A percentile compares a stretch with the other conserved stretches of the same genome.
Evolutionary conservation across 1,140 invertebrate species (phyloP).

Genomic region (Bombus turneri): DNA sequence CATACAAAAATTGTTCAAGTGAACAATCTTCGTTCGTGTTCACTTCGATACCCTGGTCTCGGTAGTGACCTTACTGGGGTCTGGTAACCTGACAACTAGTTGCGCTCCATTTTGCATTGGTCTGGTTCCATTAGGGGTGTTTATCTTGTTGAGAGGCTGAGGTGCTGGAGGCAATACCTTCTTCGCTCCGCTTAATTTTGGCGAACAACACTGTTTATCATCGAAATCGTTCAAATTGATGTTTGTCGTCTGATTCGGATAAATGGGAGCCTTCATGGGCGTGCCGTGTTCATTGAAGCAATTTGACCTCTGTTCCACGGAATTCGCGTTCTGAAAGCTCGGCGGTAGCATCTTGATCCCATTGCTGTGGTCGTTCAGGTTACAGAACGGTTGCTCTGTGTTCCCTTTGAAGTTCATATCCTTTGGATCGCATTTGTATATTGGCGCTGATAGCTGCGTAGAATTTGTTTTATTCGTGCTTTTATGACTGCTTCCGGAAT

Average conservation of each 20-base stretch:
- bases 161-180: conserved; percentile 72
- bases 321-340: conserved; percentile 59
- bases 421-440: conserved; percentile 72
- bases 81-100: conserved; percentile 76
- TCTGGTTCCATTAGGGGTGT: conserved; percentile 63
- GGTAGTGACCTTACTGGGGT: conserved; percentile 75
- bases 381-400: conserved; percentile 56
- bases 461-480: conserved; percentile 76
- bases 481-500: conserved; percentile 73
- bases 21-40: conserved; percentile 16
- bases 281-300: conserved; percentile 60
- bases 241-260: conserved; percentile 61
- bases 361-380: conserved; percentile 64
- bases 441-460: conserved; percentile 70
- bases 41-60: conserved; percentile 77
- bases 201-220: conserved; percentile 76
- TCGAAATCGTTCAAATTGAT: conserved; percentile 70
- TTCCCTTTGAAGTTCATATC: conserved; percentile 59
- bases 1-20: conserved; percentile 20
- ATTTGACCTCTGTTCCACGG: conserved; percentile 59
- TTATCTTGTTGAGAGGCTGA: conserved; percentile 49
- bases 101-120: conserved; percentile 76
- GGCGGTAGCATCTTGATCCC: conserved; percentile 65
- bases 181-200: conserved; percentile 76
- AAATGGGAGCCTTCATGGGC: conserved; percentile 55